Base-by-base conservation (phyloP, 1,140 invertebrate species). In the Bombus balteatus region DNA sequence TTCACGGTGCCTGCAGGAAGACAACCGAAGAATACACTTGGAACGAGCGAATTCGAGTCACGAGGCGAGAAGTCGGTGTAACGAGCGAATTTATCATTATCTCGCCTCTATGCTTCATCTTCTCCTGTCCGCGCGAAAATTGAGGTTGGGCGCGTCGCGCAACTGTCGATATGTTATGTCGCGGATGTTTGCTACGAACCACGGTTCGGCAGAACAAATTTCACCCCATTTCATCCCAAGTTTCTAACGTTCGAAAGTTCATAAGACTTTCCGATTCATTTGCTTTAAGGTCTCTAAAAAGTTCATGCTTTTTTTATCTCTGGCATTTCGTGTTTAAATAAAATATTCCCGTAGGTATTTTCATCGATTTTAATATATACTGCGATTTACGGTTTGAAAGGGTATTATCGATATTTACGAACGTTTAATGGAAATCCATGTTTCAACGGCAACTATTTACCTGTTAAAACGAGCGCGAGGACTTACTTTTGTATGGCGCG, bases 241-340 rank as follows among this genome's bases (percentile, higher is more conserved):
- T 53, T 53, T 53, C 47, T 22, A 2, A 53, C 47, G 5, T 53
- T 47, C 15, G 0, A 47, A 5, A 1, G 43, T 5, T 47, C 47
- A 0, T 1, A 1, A 47, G 0, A 6, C 47, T 18, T 18, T 47
- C 5, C 0, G 5, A 18, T 47, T 18, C 47, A 0, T 47, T 47
- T 0, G 15, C 15, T 47, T 47, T 1, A 5, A 47, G 43, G 0
- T 15, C 13, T 13, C 43, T 5, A 43, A 15, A 43, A 43, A 43
- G 2, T 47, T 47, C 0, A 0, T 0, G 5, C 0, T 1, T 18
- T 18, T 1, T 53, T 6, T 53, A 18, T 53, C 47, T 18, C 47
- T 53, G 1, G 18, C 15, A 22, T 53, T 8, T 53, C 18, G 47
- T 0, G 18, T 22, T 53, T 53, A 18, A 22, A 53, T 0, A 6